These are phyloP conservation scores for Oryzias curvinotus DNA, from an alignment of 2,113 vertebrate genomes.

Conservation along the genomic window DNA sequence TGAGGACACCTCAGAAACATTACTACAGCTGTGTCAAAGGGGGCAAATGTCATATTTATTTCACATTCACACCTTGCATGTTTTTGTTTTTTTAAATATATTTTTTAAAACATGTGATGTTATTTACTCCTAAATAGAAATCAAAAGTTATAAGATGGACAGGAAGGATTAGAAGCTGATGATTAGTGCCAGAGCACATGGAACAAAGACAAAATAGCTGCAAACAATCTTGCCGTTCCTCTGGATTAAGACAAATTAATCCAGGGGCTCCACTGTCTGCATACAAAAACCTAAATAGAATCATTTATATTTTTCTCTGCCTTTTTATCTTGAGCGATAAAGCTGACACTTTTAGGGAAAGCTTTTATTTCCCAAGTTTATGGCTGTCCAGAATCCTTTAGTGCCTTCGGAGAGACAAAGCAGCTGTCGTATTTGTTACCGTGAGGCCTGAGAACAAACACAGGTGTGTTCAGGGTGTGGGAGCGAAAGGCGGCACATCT, in stretches of 20 bases:
- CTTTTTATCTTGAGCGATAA: constrained; percentile 12
- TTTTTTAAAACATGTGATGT: too few species aligned
- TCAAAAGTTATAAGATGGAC: too few species aligned
- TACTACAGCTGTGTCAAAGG: too few species aligned
- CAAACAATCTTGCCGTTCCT: not conserved
- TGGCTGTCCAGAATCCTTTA: constrained; percentile 17
- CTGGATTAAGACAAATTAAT: not conserved
- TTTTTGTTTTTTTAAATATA: too few species aligned
- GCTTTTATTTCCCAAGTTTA: constrained; percentile 15
- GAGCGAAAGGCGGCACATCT: constrained; percentile 67
- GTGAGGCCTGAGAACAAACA: constrained; percentile 43
- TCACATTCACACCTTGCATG: too few species aligned
- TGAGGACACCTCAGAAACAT: too few species aligned
- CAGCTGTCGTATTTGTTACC: constrained; percentile 43
- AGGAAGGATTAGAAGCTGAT: too few species aligned
- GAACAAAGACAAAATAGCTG: not conserved
- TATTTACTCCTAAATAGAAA: too few species aligned
- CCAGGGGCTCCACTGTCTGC: not conserved
- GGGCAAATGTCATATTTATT: too few species aligned
- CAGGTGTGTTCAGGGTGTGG: constrained; percentile 60
- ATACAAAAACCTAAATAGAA: constrained; percentile 10
- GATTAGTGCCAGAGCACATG: too few species aligned
- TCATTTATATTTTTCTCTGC: constrained; percentile 1
- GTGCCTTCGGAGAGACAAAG: constrained; percentile 34
- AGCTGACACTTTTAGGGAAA: constrained; percentile 16